Conservation (phyloP, 2,113 vertebrate species). For the Catagonus wagneri region DNA sequence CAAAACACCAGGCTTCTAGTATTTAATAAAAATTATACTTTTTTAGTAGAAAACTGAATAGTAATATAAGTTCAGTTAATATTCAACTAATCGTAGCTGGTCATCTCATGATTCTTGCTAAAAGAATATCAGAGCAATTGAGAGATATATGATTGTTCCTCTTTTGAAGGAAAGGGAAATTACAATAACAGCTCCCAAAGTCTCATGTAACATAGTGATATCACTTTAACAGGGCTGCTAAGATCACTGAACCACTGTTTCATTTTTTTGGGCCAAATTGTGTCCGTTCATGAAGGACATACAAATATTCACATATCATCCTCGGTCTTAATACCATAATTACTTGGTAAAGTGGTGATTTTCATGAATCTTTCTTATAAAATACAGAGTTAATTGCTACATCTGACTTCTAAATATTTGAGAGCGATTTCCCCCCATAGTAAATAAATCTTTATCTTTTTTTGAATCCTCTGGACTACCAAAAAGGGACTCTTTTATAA, state of each 20-base stretch:
- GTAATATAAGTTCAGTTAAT: not conserved
- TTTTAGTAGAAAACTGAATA: not conserved
- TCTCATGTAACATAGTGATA: too few species aligned
- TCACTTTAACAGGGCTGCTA: not conserved
- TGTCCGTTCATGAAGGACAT: not conserved
- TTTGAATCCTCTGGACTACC: not conserved
- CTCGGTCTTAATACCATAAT: not conserved
- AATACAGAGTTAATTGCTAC: not conserved
- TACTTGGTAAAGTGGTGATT: not conserved
- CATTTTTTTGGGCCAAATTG: not conserved
- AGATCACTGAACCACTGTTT: not conserved
- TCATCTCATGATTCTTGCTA: slow-evolving; percentile 31
- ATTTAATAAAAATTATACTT: not conserved
- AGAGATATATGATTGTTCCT: not conserved
- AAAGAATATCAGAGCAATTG: not conserved
- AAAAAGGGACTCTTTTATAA: not conserved
- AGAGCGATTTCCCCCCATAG: not conserved
- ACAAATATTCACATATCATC: not conserved
- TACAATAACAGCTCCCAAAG: not conserved
- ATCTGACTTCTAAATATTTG: slow-evolving; percentile 3
- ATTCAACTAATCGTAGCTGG: not conserved
- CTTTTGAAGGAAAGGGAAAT: not conserved
- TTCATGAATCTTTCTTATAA: not conserved
- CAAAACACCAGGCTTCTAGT: not conserved
- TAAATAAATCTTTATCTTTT: slow-evolving; percentile 31